Percentiles rank a stretch among this genome's conserved stretches.
Evolutionary conservation across 2,113 vertebrate species (phyloP).

Genomic region (Psittacara wagleri): DNA sequence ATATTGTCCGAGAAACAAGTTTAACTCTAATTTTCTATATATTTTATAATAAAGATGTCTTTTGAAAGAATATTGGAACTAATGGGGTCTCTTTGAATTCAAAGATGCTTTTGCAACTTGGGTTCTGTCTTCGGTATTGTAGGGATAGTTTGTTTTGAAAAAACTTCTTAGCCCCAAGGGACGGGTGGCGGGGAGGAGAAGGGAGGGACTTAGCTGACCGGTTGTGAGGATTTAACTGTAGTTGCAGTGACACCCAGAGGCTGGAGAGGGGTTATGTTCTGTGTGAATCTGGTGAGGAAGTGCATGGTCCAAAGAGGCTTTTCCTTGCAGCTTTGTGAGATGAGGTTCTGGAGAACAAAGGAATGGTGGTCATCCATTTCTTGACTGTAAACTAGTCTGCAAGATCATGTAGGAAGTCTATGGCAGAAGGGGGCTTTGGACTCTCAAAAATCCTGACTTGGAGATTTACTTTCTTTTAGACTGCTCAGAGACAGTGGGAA

Average conservation of each 20-base stretch:
- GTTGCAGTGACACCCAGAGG: neutral
- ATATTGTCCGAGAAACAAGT: slow-evolving; percentile 14
- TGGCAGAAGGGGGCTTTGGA: neutral
- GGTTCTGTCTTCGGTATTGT: neutral
- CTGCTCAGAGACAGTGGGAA: neutral
- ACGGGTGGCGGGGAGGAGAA: neutral
- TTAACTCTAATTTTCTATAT: slow-evolving; percentile 60
- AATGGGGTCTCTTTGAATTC: neutral
- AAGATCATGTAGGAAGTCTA: neutral
- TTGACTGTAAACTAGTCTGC: neutral
- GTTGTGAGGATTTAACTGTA: neutral
- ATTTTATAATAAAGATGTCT: slow-evolving; percentile 76
- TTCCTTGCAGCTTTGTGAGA: neutral
- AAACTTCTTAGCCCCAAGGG: neutral
- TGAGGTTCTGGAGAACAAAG: neutral
- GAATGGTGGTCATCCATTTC: neutral
- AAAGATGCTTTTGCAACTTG: neutral
- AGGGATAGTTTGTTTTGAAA: neutral
- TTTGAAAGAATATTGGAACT: neutral
- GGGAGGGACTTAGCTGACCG: neutral
- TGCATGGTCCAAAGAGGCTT: fast-evolving
- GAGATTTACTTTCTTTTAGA: neutral
- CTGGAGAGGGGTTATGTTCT: neutral
- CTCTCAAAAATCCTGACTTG: neutral
- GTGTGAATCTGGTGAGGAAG: neutral